Percentiles rank a stretch among this genome's conserved stretches.
Evolutionary conservation across 2,888 invertebrate species (phyloP).

Genomic region (Apotomis betuletana): DNA sequence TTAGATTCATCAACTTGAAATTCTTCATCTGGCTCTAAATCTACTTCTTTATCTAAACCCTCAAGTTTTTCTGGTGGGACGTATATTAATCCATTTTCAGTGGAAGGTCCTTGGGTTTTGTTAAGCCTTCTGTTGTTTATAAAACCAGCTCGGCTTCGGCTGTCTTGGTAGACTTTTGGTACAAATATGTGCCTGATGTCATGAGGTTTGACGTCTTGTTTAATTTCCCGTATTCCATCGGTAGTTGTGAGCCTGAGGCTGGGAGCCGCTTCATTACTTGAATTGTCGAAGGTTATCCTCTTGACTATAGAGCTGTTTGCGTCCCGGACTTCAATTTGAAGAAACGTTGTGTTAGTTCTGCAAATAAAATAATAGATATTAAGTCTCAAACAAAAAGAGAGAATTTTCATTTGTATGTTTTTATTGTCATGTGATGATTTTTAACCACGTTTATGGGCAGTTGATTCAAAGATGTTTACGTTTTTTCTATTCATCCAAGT

Average conservation of each 20-base stretch:
- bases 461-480: too few relatives aligned
- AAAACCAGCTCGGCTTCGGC: constrained; percentile 71
- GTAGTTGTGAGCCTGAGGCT: constrained; percentile 67
- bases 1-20: constrained; percentile 82
- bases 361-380: constrained; percentile 51
- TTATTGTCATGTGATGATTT: too few relatives aligned
- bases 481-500: too few relatives aligned
- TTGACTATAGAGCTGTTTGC: constrained; percentile 71
- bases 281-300: constrained; percentile 71
- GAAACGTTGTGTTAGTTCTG: constrained; percentile 77
- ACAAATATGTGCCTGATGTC: constrained; percentile 76
- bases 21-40: constrained; percentile 80
- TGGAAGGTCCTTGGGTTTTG: constrained; percentile 63
- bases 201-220: constrained; percentile 74
- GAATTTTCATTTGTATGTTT: neutral
- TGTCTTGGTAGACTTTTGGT: constrained; percentile 71
- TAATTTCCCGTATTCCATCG: constrained; percentile 71
- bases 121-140: constrained; percentile 70
- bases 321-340: constrained; percentile 75
- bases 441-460: too few relatives aligned
- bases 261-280: constrained; percentile 67
- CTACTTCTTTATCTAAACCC: constrained; percentile 74
- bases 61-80: constrained; percentile 78
- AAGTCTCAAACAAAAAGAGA: neutral
- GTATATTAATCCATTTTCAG: constrained; percentile 70